These are phyloP conservation scores for Platycercus adscitus DNA, from an alignment of 2,113 vertebrate genomes.

Conservation along the genomic window DNA sequence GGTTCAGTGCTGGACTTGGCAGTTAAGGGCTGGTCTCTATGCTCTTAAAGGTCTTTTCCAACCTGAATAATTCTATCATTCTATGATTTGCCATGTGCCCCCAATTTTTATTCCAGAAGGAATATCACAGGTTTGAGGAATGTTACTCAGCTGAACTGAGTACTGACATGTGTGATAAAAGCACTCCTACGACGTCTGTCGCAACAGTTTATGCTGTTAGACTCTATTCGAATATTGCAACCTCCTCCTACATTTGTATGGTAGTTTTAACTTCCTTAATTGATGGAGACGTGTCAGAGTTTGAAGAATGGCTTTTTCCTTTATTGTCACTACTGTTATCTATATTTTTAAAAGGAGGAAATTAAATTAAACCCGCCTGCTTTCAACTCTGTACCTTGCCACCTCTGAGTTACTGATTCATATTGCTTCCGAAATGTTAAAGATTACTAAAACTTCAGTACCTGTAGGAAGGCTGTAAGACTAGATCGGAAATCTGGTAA, in stretches of 20 bases:
- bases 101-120: background rate
- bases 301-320: background rate
- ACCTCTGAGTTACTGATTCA: background rate
- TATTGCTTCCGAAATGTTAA: background rate
- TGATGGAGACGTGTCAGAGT: background rate
- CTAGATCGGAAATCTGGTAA: background rate
- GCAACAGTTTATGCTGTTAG: background rate
- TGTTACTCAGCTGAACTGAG: background rate
- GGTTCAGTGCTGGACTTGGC: background rate
- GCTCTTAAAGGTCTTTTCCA: background rate
- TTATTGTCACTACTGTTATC: background rate
- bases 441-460: background rate
- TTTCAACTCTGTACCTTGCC: background rate
- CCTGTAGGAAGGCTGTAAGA: background rate
- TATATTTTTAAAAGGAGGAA: background rate
- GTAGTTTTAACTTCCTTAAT: background rate
- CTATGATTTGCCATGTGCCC: background rate
- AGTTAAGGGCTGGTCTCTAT: background rate
- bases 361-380: background rate
- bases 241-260: background rate
- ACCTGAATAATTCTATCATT: background rate
- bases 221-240: background rate
- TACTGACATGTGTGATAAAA: background rate
- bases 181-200: background rate
- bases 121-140: background rate